Conservation (phyloP, 2,888 invertebrate species). For the Zootermopsis nevadensis region DNA sequence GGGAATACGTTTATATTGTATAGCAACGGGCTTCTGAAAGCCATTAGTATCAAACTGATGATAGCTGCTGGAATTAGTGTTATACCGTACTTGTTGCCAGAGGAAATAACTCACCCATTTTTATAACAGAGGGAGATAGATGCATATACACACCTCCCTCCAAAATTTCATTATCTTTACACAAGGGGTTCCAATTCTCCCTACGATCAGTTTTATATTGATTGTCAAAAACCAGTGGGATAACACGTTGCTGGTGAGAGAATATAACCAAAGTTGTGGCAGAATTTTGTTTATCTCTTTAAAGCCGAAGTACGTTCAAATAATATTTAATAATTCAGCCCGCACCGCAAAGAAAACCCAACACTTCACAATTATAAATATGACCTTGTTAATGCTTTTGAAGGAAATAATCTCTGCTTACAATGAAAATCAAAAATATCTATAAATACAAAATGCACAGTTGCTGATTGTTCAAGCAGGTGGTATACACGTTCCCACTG, state of each 20-base stretch:
- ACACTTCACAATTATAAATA: no score
- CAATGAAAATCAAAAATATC: no score
- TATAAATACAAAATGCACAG: no score
- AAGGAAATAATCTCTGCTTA: no score
- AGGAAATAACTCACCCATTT: not conserved
- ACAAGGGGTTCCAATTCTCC: slow-evolving; percentile 14
- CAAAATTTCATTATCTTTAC: slow-evolving; percentile 37
- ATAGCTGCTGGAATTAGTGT: not conserved
- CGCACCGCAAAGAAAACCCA: no score
- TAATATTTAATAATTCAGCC: no score
- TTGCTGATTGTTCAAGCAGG: no score
- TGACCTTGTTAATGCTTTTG: no score
- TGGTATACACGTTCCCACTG: no score
- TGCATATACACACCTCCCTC: not conserved
- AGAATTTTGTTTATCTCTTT: slow-evolving; percentile 42
- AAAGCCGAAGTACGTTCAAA: no score
- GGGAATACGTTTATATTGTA: not conserved
- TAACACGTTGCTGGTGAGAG: not conserved
- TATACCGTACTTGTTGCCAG: not conserved
- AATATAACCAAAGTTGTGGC: not conserved
- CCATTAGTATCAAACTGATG: not conserved
- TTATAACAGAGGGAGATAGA: not conserved
- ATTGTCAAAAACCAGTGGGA: not conserved
- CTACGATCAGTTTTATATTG: slow-evolving; percentile 35
- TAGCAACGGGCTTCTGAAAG: not conserved